These are phyloP conservation scores for Zaprionus ornatus DNA, from an alignment of 1,140 invertebrate genomes.

Conservation along the genomic window DNA sequence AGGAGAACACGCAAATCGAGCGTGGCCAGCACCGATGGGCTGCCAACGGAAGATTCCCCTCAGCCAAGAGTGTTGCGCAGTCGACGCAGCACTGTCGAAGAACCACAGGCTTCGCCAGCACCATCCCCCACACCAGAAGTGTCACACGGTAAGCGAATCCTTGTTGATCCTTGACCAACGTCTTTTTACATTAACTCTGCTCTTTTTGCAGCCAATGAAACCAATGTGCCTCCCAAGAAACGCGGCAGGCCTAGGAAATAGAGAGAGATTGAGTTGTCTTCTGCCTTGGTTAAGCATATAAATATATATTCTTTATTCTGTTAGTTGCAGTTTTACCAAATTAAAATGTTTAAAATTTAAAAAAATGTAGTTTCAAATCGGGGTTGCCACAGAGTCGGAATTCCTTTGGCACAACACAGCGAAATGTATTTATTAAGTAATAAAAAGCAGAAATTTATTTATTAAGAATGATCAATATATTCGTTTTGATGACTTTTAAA, in stretches of 20 bases:
- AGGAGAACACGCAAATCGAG: conserved; percentile 7
- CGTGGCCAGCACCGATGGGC: neutral
- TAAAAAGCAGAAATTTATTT: too few species aligned
- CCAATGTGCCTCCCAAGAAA: conserved; percentile 53
- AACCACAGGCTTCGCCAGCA: neutral
- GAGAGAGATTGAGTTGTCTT: neutral
- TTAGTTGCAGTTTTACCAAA: neutral
- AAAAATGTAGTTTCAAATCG: neutral
- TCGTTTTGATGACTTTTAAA: too few species aligned
- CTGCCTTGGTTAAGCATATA: neutral
- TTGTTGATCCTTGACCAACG: neutral
- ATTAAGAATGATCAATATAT: too few species aligned
- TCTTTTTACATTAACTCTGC: neutral
- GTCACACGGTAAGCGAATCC: conserved; percentile 15
- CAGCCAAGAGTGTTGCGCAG: conserved; percentile 9
- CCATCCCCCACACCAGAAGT: neutral
- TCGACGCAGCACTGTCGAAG: neutral
- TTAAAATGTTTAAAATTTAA: neutral
- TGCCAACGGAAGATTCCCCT: neutral
- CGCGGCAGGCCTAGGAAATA: conserved; percentile 39
- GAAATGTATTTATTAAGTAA: too few species aligned
- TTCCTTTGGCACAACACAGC: neutral
- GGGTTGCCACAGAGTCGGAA: neutral
- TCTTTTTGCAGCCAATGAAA: conserved; percentile 14
- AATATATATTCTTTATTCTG: neutral